Base-by-base conservation (phyloP, 92 coral and sea anemone species). In the Bergia puertoricense region DNA sequence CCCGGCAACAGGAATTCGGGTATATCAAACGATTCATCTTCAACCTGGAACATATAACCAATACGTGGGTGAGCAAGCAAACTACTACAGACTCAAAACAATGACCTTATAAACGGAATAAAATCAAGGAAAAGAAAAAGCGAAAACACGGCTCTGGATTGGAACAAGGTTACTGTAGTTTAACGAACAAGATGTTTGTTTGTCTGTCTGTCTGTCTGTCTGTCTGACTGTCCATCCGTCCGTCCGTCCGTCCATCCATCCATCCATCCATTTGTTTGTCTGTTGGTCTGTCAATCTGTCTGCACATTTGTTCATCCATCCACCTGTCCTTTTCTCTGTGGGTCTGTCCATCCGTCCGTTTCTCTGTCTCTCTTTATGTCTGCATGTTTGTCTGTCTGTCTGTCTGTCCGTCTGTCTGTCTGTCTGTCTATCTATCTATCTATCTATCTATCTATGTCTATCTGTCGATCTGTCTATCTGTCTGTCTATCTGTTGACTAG, bases 1-100 rank as follows among this genome's bases (percentile, higher is more conserved):
- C 87, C 77, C 79, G 87, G 77, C 30, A 84, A 36, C 39, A 84
- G 87, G 38, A 84, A 84, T 79, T 84, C 87, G 2, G 87, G 87
- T n/a, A 84, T 11, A 22, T 84, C 87, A 46, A n/a, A 68, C 62
- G 3, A 67, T 11, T 84, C 87, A 51, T 67, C 10, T 43, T 84
- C 43, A 36, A 16, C 66, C 87, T 84, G 65, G 67, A 84, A 71
- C 11, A 44, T n/a, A 11, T 10, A 42, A 41, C 87, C 11, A 84
- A 46, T 44, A 43, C 40, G 11, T 22, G 15, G 37, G 6, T 84
- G 11, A 71, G 77, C 50, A 16, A 73, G 45, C 43, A 22, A n/a
- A 4, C 1, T 10, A 15, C 42, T 2, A 36, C 39, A 0, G 43
- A 73, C 39, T 73, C 39, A 30, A 37, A 37, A 73, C 42, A 73